A percentile compares a stretch with the other conserved stretches of the same genome.
Conservation (phyloP, 2,888 invertebrate species). For the Empis livida region DNA sequence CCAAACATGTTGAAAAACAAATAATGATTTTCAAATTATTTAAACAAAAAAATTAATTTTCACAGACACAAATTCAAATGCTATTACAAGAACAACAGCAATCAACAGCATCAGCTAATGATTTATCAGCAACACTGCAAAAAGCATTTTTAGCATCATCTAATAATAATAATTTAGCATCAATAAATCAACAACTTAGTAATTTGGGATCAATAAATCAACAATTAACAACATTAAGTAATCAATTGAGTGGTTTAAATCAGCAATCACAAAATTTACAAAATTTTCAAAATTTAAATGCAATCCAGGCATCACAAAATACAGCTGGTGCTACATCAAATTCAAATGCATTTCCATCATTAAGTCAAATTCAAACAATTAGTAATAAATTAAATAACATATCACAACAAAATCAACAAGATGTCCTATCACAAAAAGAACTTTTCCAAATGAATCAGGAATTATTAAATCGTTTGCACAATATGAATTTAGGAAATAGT, state of each 20-base stretch:
- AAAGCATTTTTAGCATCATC: constrained; percentile 18
- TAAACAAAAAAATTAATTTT: neutral
- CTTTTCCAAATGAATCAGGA: constrained; percentile 36
- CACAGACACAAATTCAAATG: constrained; percentile 32
- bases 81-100: constrained; percentile 22
- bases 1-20: too few relatives aligned
- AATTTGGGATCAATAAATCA: constrained; percentile 35
- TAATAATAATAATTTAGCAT: constrained; percentile 31
- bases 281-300: constrained; percentile 26
- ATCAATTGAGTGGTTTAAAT: constrained; percentile 34
- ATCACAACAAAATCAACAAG: constrained; percentile 9
- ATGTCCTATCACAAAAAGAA: constrained; percentile 25
- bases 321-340: constrained; percentile 11
- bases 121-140: constrained; percentile 15
- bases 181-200: constrained; percentile 34
- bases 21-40: too few relatives aligned
- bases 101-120: constrained; percentile 5
- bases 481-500: constrained; percentile 27
- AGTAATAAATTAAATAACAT: constrained; percentile 29
- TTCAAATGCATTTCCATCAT: constrained; percentile 27
- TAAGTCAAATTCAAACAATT: constrained; percentile 30
- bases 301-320: constrained; percentile 12
- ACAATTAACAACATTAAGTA: constrained; percentile 31
- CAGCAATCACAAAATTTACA: constrained; percentile 36
- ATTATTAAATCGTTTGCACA: constrained; percentile 32